phyloP scores from a whole-genome alignment of 2,888 invertebrate genomes.

The Syrphus vitripennis region DNA sequence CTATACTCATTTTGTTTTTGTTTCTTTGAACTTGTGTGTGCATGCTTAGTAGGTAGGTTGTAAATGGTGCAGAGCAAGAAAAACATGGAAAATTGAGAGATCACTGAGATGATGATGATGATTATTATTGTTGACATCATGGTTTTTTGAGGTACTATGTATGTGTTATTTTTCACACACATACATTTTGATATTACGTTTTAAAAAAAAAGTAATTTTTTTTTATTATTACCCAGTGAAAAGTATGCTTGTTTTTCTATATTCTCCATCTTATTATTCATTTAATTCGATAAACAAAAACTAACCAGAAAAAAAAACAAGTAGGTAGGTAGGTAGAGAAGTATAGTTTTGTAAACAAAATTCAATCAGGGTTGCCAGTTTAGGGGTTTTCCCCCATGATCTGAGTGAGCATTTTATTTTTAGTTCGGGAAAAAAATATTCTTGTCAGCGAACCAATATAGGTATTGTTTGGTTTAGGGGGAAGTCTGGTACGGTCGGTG shows the following conservation, averaged over 20 bases:
- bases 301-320: too few species aligned
- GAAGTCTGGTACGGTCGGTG: not conserved
- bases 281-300: not conserved
- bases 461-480: not conserved
- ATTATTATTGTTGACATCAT: slow-evolving; percentile 8
- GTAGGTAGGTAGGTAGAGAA: not conserved
- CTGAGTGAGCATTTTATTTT: not conserved
- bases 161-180: not conserved
- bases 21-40: not conserved
- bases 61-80: not conserved
- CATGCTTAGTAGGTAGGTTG: too few species aligned
- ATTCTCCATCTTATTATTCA: not conserved
- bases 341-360: not conserved
- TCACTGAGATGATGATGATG: not conserved
- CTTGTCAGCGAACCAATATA: not conserved
- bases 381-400: not conserved
- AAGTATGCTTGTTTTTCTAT: not conserved
- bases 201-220: too few species aligned
- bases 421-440: not conserved
- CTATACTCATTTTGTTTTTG: not conserved
- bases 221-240: not conserved
- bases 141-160: not conserved
- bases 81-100: not conserved
- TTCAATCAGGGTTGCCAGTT: not conserved
- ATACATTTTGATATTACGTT: not conserved